These are phyloP conservation scores for Orius insidiosus DNA, from an alignment of 1,140 invertebrate genomes.

Conservation along the genomic window DNA sequence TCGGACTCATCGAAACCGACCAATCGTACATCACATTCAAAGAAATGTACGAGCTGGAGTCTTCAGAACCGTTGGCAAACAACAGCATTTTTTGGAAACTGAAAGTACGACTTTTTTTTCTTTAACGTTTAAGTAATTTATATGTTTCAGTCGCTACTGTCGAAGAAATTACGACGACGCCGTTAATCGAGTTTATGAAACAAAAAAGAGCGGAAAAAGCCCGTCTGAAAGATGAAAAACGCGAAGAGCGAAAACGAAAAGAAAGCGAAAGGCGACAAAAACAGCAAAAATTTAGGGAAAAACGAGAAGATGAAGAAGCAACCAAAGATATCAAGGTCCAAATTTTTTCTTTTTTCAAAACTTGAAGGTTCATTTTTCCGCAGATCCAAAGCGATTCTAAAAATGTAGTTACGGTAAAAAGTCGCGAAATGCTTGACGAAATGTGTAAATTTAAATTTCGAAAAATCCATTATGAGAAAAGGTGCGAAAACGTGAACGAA, in stretches of 20 bases:
- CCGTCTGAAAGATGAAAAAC: constrained; percentile 38
- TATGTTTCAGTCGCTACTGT: constrained; percentile 29
- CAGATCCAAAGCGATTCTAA: no score
- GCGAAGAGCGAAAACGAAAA: constrained; percentile 43
- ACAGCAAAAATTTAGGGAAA: constrained; percentile 21
- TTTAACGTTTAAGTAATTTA: neutral
- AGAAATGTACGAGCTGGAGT: constrained; percentile 36
- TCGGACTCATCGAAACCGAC: constrained; percentile 75
- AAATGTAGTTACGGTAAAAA: no score
- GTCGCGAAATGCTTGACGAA: no score
- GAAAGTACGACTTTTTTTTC: constrained; percentile 23
- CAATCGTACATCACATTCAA: constrained; percentile 68
- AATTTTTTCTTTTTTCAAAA: no score
- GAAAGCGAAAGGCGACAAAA: constrained; percentile 33
- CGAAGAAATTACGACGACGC: constrained; percentile 54
- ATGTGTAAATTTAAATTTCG: no score
- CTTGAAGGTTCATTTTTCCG: no score
- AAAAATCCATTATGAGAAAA: no score
- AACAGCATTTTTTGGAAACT: constrained; percentile 31
- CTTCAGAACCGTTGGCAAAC: constrained; percentile 21
- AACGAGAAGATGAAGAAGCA: constrained; percentile 17
- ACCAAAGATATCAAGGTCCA: constrained; percentile 16
- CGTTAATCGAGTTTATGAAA: constrained; percentile 73
- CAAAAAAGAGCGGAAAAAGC: constrained; percentile 36
- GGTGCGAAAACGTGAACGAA: no score